phyloP scores from a whole-genome alignment of 2,888 invertebrate genomes.

The Pasiphila rectangulata region DNA sequence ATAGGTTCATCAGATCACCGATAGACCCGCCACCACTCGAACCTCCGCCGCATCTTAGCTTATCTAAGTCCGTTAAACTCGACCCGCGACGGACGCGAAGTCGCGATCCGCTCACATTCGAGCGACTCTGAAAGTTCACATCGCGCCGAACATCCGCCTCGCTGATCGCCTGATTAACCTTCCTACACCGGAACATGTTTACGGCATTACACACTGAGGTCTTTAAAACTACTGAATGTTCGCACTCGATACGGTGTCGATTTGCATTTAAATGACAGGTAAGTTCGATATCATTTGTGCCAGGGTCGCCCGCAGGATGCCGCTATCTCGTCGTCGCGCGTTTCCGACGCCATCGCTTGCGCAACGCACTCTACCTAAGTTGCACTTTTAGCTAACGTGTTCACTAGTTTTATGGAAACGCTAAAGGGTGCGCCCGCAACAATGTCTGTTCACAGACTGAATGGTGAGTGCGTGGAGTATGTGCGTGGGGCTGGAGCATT shows the following conservation, averaged over 20 bases:
- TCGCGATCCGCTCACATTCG: conserved; percentile 71
- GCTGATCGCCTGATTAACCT: conserved; percentile 65
- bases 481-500: conserved; percentile 62
- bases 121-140: conserved; percentile 73
- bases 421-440: conserved; percentile 63
- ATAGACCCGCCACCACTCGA: conserved; percentile 83
- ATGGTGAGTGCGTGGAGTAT: conserved; percentile 54
- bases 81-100: conserved; percentile 85
- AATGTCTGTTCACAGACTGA: conserved; percentile 69
- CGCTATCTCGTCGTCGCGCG: conserved; percentile 66
- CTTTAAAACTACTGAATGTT: conserved; percentile 54
- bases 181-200: conserved; percentile 65
- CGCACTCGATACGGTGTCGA: conserved; percentile 54
- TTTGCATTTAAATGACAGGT: conserved; percentile 73
- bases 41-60: conserved; percentile 74
- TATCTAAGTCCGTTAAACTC: conserved; percentile 87
- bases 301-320: conserved; percentile 77
- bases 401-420: conserved; percentile 41
- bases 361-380: conserved; percentile 49
- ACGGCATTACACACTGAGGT: conserved; percentile 48
- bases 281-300: conserved; percentile 72
- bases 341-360: conserved; percentile 70
- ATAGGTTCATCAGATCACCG: conserved; percentile 90
- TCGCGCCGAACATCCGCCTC: conserved; percentile 78
- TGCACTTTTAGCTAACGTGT: conserved; percentile 32